Conservation (phyloP, 2,888 invertebrate species). For the Phytoseiulus persimilis region DNA sequence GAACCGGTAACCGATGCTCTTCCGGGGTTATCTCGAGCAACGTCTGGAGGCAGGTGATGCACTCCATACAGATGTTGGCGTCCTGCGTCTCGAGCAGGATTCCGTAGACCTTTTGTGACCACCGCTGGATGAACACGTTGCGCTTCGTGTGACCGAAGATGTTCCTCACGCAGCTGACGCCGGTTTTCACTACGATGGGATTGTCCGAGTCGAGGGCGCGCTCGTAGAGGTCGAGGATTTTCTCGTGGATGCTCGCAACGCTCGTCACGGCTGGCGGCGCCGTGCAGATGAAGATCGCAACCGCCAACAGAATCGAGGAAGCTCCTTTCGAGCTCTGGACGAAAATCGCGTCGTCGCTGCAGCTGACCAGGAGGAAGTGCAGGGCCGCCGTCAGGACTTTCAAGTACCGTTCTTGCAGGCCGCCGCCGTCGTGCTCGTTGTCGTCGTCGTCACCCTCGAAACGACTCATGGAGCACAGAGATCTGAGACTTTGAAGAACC, state of each 20-base stretch:
- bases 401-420: not conserved
- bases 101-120: constrained; percentile 18
- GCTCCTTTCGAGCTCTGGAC: constrained; percentile 56
- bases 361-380: constrained; percentile 24
- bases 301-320: constrained; percentile 74
- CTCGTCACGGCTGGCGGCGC: constrained; percentile 58
- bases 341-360: constrained; percentile 46
- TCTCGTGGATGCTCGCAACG: constrained; percentile 37
- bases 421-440: not conserved
- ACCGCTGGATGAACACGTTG: constrained; percentile 22
- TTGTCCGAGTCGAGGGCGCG: constrained; percentile 10
- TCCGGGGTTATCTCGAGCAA: not conserved
- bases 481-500: constrained; percentile 12
- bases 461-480: constrained; percentile 8
- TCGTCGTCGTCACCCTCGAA: not conserved
- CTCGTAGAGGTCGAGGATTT: constrained; percentile 18
- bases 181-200: not conserved
- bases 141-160: constrained; percentile 34
- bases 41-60: constrained; percentile 21
- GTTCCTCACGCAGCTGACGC: constrained; percentile 23
- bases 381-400: constrained; percentile 21
- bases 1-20: constrained; percentile 9
- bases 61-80: constrained; percentile 19
- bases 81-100: constrained; percentile 16
- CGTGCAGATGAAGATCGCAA: constrained; percentile 76